Percentiles rank a stretch among this genome's conserved stretches.
phyloP scores from a whole-genome alignment of 2,797 vertebrate species.

The Tapirus indicus region DNA sequence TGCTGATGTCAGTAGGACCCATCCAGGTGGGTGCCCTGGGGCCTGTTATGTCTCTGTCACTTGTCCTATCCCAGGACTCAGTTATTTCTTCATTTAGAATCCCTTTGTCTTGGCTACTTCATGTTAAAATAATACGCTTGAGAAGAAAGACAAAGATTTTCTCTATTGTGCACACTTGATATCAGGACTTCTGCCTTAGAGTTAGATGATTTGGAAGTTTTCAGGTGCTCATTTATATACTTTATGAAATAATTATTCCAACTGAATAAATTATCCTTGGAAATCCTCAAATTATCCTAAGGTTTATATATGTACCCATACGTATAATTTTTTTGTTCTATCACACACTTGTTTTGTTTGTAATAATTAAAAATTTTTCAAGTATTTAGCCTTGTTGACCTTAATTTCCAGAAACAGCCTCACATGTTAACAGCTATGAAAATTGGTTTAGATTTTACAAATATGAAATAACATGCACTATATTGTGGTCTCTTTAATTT shows the following conservation, averaged over 20 bases:
- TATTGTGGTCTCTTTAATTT: background rate
- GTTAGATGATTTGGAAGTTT: background rate
- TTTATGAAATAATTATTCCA: background rate
- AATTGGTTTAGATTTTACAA: background rate
- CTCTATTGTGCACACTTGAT: background rate
- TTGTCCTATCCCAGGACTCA: constrained; percentile 76
- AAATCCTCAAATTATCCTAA: fast-evolving
- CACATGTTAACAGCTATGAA: background rate
- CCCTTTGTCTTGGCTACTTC: constrained; percentile 56
- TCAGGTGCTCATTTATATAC: background rate
- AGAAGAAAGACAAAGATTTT: constrained; percentile 16
- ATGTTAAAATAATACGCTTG: constrained; percentile 60
- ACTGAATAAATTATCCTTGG: background rate
- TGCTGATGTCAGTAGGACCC: constrained; percentile 97
- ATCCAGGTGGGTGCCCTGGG: constrained; percentile 93
- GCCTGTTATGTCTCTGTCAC: background rate
- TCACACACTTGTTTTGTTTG: background rate
- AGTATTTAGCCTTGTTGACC: background rate
- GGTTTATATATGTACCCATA: background rate
- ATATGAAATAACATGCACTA: background rate
- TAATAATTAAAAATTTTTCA: background rate
- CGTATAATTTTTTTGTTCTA: fast-evolving
- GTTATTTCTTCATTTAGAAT: constrained; percentile 74
- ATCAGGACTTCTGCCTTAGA: background rate
- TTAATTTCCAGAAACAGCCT: background rate